Evolutionary conservation across 2,888 invertebrate genomes (phyloP).

Genomic region (Brachyopa scutellaris): DNA sequence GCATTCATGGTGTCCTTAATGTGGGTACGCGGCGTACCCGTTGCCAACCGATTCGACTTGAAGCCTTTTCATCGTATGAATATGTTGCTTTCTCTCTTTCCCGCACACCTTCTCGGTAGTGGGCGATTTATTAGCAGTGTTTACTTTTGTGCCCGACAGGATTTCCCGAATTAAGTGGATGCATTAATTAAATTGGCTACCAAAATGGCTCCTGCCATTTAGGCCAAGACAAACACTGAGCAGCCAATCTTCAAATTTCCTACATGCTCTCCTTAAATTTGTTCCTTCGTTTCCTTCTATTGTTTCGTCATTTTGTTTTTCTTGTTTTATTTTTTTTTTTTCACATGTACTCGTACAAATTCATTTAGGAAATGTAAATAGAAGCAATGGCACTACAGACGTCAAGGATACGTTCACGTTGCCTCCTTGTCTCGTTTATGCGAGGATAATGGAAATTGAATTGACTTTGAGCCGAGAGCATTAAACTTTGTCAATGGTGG

Average conservation of each 20-base stretch:
- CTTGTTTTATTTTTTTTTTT: not conserved
- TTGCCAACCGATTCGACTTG: conserved; percentile 5
- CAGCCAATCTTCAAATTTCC: conserved; percentile 29
- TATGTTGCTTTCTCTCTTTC: not conserved
- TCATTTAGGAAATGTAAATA: conserved; percentile 63
- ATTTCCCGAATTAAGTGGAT: conserved; percentile 43
- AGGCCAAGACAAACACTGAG: conserved; percentile 3
- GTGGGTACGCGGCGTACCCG: too few relatives aligned
- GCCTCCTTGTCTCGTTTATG: conserved; percentile 30
- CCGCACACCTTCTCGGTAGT: too few relatives aligned
- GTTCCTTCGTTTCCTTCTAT: conserved; percentile 31
- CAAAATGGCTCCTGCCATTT: conserved; percentile 37
- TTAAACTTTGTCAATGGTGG: not conserved
- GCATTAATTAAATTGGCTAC: conserved; percentile 48
- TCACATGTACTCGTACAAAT: conserved; percentile 33
- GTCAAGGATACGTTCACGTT: conserved; percentile 16
- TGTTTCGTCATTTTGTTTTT: conserved; percentile 8
- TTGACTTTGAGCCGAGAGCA: conserved; percentile 45
- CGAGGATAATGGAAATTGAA: conserved; percentile 65
- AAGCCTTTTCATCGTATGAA: conserved; percentile 17
- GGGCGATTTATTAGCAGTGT: conserved; percentile 42
- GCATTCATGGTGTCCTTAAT: not conserved
- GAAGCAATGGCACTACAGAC: not conserved
- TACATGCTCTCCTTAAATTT: conserved; percentile 9
- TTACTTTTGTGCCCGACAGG: conserved; percentile 38